phyloP scores from a whole-genome alignment of 2,888 invertebrate species.

The Biston stratarius region DNA sequence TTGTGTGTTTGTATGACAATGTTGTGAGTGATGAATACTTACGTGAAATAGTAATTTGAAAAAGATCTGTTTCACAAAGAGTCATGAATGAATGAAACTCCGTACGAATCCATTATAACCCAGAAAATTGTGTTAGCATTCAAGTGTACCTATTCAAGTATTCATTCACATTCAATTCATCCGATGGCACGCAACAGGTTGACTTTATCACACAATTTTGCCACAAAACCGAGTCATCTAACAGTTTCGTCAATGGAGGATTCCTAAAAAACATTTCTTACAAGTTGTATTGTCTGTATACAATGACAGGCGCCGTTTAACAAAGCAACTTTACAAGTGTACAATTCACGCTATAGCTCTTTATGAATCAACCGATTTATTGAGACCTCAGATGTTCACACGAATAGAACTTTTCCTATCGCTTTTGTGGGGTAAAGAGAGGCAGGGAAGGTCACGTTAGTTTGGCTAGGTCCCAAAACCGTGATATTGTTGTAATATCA shows the following conservation, averaged over 20 bases:
- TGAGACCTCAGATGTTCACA: constrained; percentile 66
- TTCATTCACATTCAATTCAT: constrained; percentile 64
- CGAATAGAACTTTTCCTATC: constrained; percentile 53
- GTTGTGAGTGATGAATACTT: no score
- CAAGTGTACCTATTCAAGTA: constrained; percentile 53
- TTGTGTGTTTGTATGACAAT: no score
- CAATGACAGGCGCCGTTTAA: constrained; percentile 83
- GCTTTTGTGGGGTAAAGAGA: constrained; percentile 50
- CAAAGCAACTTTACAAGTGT: constrained; percentile 84
- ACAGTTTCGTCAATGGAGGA: constrained; percentile 81
- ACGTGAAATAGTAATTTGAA: no score
- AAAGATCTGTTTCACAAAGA: constrained; percentile 11
- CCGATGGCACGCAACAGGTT: constrained; percentile 74
- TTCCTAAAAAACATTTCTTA: constrained; percentile 85
- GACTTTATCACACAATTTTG: constrained; percentile 72
- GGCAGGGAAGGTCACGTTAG: constrained; percentile 60
- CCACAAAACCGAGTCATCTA: constrained; percentile 77
- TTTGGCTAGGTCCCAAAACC: constrained; percentile 80
- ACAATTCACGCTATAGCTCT: constrained; percentile 84
- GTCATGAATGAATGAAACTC: constrained; percentile 18
- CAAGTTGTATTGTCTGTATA: constrained; percentile 83
- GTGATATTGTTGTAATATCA: constrained; percentile 84
- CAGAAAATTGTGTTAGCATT: constrained; percentile 43
- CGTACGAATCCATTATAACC: constrained; percentile 27
- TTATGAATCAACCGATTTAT: constrained; percentile 77